phyloP scores from a whole-genome alignment of 2,797 vertebrate species.

The Gila robusta region DNA sequence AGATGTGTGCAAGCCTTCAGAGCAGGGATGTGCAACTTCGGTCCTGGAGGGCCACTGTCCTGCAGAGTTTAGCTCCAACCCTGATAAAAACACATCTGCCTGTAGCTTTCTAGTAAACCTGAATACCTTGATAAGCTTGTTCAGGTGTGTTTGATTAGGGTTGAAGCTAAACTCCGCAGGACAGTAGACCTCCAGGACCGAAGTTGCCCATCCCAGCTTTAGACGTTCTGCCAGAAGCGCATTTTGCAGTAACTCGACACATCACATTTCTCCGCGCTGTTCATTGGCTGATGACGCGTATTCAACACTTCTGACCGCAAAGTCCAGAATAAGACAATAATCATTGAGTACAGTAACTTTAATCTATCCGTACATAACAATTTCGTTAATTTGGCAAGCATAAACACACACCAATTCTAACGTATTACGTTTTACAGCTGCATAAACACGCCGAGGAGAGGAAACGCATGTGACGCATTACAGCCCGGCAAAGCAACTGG shows the following conservation, averaged over 20 bases:
- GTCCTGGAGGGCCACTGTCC: too few relatives aligned
- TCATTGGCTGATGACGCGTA: neutral
- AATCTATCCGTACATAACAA: neutral
- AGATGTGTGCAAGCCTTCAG: neutral
- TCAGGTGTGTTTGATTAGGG: too few relatives aligned
- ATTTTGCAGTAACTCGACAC: conserved; percentile 21
- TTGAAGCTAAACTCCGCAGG: too few relatives aligned
- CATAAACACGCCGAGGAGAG: neutral
- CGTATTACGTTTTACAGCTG: neutral
- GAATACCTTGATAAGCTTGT: too few relatives aligned
- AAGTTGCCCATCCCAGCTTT: neutral
- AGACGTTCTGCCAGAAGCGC: neutral
- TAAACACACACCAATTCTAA: neutral
- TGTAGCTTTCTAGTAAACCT: too few relatives aligned
- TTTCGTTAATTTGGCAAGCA: neutral
- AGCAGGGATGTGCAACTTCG: too few relatives aligned
- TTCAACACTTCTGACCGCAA: neutral
- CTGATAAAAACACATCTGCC: too few relatives aligned
- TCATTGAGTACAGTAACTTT: neutral
- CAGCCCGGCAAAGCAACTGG: neutral
- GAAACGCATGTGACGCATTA: conserved; percentile 13
- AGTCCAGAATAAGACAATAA: neutral
- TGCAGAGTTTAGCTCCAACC: too few relatives aligned
- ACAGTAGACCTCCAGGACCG: too few relatives aligned
- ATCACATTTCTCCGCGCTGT: neutral